Percentiles rank a stretch among this genome's conserved stretches.
Evolutionary conservation across 1,140 invertebrate genomes (phyloP).

Genomic region (Grapholita molesta): DNA sequence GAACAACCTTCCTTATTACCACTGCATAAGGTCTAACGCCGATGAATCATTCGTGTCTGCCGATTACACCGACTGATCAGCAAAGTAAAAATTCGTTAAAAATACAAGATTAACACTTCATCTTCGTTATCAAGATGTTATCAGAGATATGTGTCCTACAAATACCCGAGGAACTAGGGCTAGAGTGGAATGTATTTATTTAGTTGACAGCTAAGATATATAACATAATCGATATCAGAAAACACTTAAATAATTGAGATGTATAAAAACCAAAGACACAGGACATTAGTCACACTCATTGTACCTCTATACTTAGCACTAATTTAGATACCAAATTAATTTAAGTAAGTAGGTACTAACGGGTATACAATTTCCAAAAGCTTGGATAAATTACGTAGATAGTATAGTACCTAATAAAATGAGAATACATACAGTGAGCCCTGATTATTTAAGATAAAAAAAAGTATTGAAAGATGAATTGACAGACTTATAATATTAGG

Average conservation of each 20-base stretch:
- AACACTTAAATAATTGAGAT: slow-evolving; percentile 40
- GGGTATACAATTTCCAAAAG: too few relatives aligned
- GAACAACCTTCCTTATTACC: slow-evolving; percentile 42
- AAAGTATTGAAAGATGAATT: too few relatives aligned
- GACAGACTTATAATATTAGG: too few relatives aligned
- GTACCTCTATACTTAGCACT: not conserved
- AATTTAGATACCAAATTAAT: too few relatives aligned
- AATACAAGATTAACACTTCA: slow-evolving; percentile 72
- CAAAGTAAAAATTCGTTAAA: slow-evolving; percentile 69
- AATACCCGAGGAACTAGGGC: slow-evolving; percentile 43
- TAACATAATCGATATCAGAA: slow-evolving; percentile 45
- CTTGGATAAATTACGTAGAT: too few relatives aligned
- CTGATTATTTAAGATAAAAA: too few relatives aligned
- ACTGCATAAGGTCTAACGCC: not conserved
- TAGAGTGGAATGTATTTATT: slow-evolving; percentile 55
- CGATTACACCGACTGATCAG: slow-evolving; percentile 5
- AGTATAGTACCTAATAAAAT: too few relatives aligned
- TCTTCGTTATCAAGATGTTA: slow-evolving; percentile 67
- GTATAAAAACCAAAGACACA: not conserved
- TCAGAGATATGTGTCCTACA: slow-evolving; percentile 57
- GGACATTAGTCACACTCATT: not conserved
- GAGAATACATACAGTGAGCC: too few relatives aligned
- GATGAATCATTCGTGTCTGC: not conserved
- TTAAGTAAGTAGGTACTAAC: too few relatives aligned
- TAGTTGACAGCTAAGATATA: slow-evolving; percentile 51